phyloP scores from a whole-genome alignment of 2,888 invertebrate species.

The Sphecodes monilicornis region DNA sequence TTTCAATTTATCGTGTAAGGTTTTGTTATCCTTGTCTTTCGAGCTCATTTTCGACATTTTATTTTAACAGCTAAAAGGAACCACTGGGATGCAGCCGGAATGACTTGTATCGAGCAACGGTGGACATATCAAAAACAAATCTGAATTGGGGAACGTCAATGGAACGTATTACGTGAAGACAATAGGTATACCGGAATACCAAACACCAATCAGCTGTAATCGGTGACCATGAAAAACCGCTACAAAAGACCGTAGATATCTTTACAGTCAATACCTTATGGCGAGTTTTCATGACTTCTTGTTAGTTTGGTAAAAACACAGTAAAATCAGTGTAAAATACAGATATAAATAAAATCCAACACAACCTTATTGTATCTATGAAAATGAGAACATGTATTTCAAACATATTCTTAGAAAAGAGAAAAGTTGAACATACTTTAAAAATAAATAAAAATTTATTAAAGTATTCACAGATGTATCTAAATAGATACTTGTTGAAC shows the following conservation, averaged over 20 bases:
- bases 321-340: neutral
- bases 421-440: neutral
- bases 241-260: constrained; percentile 11
- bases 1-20: constrained; percentile 90
- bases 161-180: constrained; percentile 23
- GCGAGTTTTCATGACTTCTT: neutral
- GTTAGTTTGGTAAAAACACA: neutral
- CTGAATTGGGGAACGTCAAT: constrained; percentile 47
- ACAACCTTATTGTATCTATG: neutral
- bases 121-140: constrained; percentile 64
- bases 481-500: no score
- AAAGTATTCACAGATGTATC: neutral
- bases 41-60: constrained; percentile 86
- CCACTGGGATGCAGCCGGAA: constrained; percentile 8
- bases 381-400: neutral
- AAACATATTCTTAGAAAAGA: neutral
- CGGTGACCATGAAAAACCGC: constrained; percentile 39
- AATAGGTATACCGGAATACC: constrained; percentile 35
- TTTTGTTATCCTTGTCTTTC: constrained; percentile 89
- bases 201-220: constrained; percentile 60
- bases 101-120: constrained; percentile 25
- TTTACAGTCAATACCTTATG: constrained; percentile 9
- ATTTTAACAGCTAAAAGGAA: constrained; percentile 30
- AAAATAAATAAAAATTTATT: neutral
- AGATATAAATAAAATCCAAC: neutral